These are phyloP conservation scores for Neoniphon sammara DNA, from an alignment of 2,797 vertebrate genomes.

Conservation along the genomic window DNA sequence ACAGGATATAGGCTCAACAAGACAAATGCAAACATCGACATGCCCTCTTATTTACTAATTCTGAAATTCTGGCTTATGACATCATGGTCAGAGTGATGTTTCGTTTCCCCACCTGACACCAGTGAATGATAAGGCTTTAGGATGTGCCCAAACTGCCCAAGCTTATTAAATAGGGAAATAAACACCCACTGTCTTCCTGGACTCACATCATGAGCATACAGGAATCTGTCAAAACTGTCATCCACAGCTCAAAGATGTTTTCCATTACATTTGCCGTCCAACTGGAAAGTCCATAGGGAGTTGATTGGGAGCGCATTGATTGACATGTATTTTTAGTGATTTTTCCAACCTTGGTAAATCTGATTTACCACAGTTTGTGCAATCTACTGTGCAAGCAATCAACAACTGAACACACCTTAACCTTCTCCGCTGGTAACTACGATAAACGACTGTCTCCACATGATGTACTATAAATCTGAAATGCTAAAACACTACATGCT, in stretches of 20 bases:
- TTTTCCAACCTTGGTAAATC: neutral
- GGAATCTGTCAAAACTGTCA: constrained; percentile 41
- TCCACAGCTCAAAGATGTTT: neutral
- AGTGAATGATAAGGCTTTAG: neutral
- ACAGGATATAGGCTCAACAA: constrained; percentile 6
- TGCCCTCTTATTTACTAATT: neutral
- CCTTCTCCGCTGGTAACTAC: too few relatives aligned
- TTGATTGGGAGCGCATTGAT: constrained; percentile 1
- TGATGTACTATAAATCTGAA: too few relatives aligned
- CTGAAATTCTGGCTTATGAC: constrained; percentile 2
- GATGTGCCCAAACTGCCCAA: neutral
- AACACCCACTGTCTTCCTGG: constrained; percentile 25
- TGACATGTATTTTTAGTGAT: constrained; percentile 8
- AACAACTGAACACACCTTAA: neutral
- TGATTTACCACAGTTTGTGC: neutral
- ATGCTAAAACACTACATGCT: too few relatives aligned
- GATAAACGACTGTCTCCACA: too few relatives aligned
- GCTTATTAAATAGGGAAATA: constrained; percentile 23
- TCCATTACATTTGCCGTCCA: constrained; percentile 8
- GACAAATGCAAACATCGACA: constrained; percentile 19
- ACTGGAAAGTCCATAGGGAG: constrained; percentile 8
- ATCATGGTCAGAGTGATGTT: neutral
- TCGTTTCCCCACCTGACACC: neutral
- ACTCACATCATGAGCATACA: constrained; percentile 14
- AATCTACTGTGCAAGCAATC: neutral